These are phyloP conservation scores for Chrysolina oricalcia DNA, from an alignment of 2,888 invertebrate species.

Conservation along the genomic window DNA sequence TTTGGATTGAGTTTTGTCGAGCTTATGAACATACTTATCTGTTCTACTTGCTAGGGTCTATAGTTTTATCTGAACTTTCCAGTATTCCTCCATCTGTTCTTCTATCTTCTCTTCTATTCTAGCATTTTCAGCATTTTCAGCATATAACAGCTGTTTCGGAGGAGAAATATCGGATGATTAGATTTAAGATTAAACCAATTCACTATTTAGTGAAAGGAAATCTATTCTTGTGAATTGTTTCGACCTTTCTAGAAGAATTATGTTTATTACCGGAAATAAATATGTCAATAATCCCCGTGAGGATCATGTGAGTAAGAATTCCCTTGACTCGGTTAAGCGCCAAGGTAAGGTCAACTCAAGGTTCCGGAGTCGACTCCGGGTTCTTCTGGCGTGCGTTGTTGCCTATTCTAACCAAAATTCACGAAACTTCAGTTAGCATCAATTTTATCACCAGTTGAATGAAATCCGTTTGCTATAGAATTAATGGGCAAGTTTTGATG, in stretches of 20 bases:
- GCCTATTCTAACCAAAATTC: not conserved
- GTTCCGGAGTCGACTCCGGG: not conserved
- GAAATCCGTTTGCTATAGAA: no score
- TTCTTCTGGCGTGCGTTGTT: constrained; percentile 7
- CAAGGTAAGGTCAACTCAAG: constrained; percentile 13
- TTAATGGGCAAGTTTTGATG: no score
- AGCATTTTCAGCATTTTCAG: no score
- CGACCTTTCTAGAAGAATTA: not conserved
- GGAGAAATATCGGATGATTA: not conserved
- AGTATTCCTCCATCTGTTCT: no score
- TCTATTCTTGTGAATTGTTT: not conserved
- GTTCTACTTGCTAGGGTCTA: no score
- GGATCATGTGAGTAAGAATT: not conserved
- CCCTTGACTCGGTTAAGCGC: constrained; percentile 5
- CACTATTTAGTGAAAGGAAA: not conserved
- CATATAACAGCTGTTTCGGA: no score
- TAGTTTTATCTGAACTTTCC: no score
- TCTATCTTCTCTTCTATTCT: no score
- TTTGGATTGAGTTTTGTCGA: no score
- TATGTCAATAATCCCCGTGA: not conserved
- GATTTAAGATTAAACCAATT: not conserved
- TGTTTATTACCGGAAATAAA: constrained; percentile 2
- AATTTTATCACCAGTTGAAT: no score
- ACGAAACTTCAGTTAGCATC: no score
- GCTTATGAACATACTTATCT: no score